Evolutionary conservation across 2,797 vertebrate species (phyloP).

Genomic region (Glossophaga mutica): DNA sequence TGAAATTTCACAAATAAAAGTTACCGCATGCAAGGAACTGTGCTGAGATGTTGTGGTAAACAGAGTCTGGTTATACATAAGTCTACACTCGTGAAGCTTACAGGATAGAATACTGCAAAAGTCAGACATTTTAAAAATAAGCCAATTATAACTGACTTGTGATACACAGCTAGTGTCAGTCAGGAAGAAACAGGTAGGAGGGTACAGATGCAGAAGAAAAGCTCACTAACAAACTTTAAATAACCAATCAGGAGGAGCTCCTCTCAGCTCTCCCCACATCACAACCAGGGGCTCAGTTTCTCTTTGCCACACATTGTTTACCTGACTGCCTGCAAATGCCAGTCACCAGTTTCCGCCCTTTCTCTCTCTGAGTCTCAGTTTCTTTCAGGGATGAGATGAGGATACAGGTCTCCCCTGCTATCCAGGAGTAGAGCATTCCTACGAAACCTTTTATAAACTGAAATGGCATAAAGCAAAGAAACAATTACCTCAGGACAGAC

Average conservation of each 20-base stretch:
- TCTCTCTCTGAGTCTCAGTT: background rate
- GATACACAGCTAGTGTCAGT: background rate
- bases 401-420: background rate
- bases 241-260: background rate
- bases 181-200: background rate
- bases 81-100: background rate
- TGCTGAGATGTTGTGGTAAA: background rate
- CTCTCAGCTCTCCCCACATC: background rate
- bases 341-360: background rate
- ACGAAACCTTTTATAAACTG: background rate
- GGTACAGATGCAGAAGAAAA: background rate
- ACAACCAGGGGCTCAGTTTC: background rate
- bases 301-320: background rate
- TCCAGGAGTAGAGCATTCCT: background rate
- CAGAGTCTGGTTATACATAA: background rate
- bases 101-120: background rate
- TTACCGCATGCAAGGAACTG: background rate
- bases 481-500: background rate
- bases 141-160: background rate
- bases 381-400: background rate
- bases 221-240: background rate
- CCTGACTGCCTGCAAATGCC: background rate
- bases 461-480: background rate
- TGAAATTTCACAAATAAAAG: constrained; percentile 30
- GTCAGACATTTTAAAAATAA: background rate